Base-by-base conservation (phyloP, 1,140 invertebrate genomes). In the Saxidomus purpurata region DNA sequence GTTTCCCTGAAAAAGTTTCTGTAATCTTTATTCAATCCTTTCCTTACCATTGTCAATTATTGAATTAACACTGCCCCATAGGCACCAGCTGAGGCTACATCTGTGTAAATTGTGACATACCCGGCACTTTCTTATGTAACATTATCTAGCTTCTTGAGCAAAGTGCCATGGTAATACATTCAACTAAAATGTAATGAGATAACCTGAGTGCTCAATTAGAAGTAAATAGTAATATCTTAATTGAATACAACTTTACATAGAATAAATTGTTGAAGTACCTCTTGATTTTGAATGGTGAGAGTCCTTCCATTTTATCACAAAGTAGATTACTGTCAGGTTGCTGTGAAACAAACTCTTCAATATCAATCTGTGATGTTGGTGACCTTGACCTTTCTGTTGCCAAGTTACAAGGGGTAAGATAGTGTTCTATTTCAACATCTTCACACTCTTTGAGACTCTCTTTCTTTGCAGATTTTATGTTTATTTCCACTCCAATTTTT, bases 291-390 rank as follows among this genome's bases (percentile, higher is more conserved):
- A 52, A 52, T 25, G 76, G 76, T 31, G 76, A 52, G 1, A 79
- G 28, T 1, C 76, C 76, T 52, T 19, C 40, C 43, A 79, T 79
- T 34, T 79, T 3, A 55, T 79, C 47, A 52, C 47, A 79, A 22
- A 79, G 47, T 4, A 31, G 31, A 17, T 52, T 34, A 49, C 28
- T 49, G 55, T 79, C 22, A 3, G 43, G n/a, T 34, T 79, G 47
- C 31, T 79, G 76, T 4, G 76, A 4, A 6, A 55, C 47, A 55
- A 79, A 79, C 28, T 79, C 76, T 55, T 79, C 76, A 52, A 79
- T 79, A 25, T 79, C 76, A 47, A 79, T 31, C 25, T 55, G 49
- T 17, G 2, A 17, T 49, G 74, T 49, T 49, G 31, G 76, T 34
- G 49, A 59, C 13, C 28, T 79, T 55, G 49, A 79, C 34, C 76